Conservation (phyloP, 2,888 invertebrate genomes). For the Heliconius ismenius region DNA sequence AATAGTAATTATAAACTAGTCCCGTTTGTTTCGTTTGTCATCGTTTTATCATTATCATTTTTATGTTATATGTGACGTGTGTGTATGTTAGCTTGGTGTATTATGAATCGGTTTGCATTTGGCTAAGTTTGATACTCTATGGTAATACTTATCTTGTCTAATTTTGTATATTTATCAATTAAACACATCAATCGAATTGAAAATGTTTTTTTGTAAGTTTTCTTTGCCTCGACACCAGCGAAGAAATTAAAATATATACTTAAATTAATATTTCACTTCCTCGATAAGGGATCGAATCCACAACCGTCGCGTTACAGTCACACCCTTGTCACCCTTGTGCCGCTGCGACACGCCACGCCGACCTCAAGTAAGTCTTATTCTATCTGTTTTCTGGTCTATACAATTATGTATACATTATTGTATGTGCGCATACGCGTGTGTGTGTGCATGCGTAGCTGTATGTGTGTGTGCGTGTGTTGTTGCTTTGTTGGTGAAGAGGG, state of each 20-base stretch:
- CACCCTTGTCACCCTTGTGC: too few relatives aligned
- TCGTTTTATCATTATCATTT: not conserved
- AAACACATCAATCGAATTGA: not conserved
- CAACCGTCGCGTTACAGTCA: too few relatives aligned
- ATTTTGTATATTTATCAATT: not conserved
- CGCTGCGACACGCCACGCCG: too few relatives aligned
- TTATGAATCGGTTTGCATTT: not conserved
- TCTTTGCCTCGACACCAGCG: too few relatives aligned
- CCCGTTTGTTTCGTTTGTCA: not conserved
- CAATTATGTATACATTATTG: too few relatives aligned
- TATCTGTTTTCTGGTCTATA: not conserved
- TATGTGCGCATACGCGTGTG: too few relatives aligned
- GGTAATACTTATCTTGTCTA: not conserved
- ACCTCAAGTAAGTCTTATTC: not conserved
- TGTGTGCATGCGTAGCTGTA: too few relatives aligned
- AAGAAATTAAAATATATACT: too few relatives aligned
- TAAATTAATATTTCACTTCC: too few relatives aligned
- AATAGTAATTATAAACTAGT: not conserved
- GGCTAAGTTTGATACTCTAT: not conserved
- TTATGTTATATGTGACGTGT: not conserved
- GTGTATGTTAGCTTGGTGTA: not conserved
- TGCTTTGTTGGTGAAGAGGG: too few relatives aligned
- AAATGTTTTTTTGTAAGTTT: not conserved
- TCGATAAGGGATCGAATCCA: too few relatives aligned
- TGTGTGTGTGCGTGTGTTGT: too few relatives aligned